Percentiles rank a stretch among this genome's conserved stretches.
Conservation (phyloP, 2,113 vertebrate genomes). For the Nyctibius bracteatus region DNA sequence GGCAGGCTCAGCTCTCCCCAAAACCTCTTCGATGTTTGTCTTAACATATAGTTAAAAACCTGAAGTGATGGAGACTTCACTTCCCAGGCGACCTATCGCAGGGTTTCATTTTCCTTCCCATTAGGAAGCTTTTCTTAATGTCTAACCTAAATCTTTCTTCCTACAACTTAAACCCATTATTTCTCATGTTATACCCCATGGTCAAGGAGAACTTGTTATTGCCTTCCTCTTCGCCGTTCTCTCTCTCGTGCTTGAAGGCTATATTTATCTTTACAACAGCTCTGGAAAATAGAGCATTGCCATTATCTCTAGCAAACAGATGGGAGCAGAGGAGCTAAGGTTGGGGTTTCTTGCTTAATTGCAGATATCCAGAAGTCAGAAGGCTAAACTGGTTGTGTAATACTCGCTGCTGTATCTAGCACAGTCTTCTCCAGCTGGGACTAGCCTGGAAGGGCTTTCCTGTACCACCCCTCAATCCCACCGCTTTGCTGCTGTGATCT, state of each 20-base stretch:
- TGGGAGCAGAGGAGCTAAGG: neutral
- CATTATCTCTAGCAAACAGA: neutral
- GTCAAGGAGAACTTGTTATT: neutral
- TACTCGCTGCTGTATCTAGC: neutral
- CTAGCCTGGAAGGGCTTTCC: neutral
- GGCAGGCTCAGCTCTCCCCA: neutral
- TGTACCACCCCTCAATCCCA: neutral
- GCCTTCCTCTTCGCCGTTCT: neutral
- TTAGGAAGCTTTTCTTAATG: neutral
- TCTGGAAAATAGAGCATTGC: neutral
- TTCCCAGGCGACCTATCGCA: neutral
- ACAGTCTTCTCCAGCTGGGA: neutral
- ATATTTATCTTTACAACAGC: neutral
- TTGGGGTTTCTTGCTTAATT: neutral
- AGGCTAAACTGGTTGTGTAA: neutral
- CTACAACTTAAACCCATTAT: neutral
- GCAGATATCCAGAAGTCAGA: neutral
- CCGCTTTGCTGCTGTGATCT: neutral
- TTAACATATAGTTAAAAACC: neutral
- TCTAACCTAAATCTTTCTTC: no score
- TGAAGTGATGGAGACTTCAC: neutral
- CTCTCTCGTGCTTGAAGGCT: neutral
- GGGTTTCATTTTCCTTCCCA: neutral
- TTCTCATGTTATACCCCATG: neutral
- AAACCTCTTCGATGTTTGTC: neutral